Evolutionary conservation across 2,113 vertebrate genomes (phyloP).

Genomic region (Penelope pileata): DNA sequence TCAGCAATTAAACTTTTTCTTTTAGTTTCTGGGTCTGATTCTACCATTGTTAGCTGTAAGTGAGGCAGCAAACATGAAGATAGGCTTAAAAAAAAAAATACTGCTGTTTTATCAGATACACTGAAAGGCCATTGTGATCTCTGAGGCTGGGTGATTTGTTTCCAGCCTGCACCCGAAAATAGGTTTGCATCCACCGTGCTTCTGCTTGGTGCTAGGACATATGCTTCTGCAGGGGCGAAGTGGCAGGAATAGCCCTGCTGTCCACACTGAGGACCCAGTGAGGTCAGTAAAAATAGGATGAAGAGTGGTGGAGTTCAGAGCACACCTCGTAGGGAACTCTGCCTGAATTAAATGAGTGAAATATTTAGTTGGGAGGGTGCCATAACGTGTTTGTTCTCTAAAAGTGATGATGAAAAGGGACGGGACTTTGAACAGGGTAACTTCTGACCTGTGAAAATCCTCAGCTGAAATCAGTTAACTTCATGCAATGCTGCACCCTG

Average conservation of each 20-base stretch:
- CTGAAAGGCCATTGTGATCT: slow-evolving; percentile 38
- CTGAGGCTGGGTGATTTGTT: background rate
- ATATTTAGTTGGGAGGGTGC: background rate
- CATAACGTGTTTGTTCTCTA: background rate
- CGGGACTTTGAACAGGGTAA: background rate
- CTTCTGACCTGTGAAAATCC: slow-evolving; percentile 2
- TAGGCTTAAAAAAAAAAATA: background rate
- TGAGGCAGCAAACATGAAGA: slow-evolving; percentile 36
- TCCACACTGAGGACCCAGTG: background rate
- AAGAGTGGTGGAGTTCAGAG: background rate
- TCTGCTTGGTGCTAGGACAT: background rate
- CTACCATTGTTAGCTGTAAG: slow-evolving; percentile 38
- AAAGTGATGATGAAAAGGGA: background rate
- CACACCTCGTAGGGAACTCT: background rate
- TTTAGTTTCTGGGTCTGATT: slow-evolving; percentile 46
- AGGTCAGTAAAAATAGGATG: background rate
- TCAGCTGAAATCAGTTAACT: background rate
- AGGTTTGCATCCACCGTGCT: background rate
- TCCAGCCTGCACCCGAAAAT: background rate
- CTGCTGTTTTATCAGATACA: background rate
- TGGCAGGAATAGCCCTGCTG: rapidly evolving
- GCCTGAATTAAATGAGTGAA: background rate
- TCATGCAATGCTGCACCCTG: background rate
- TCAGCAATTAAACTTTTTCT: slow-evolving; percentile 40
- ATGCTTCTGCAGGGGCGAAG: background rate